Evolutionary conservation across 2,888 invertebrate species (phyloP), one percentile per base, ranked within the genome.

Genomic region (Amiota communis): DNA sequence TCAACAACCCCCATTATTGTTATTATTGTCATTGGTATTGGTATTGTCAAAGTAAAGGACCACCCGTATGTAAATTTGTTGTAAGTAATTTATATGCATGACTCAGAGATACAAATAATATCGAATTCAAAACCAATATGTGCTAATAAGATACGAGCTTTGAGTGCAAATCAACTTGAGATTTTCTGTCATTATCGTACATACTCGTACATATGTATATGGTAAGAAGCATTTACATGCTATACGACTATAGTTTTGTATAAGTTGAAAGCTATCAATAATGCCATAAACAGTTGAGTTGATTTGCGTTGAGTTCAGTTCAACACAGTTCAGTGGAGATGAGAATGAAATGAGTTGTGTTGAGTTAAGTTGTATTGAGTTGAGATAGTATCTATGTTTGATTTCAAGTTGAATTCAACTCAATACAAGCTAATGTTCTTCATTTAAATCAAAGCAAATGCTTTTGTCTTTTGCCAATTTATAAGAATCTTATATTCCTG

Each of bases 391-490:
- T 23, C 36, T 6, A 6, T 36, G 36, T 6, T 36, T 36, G 36
- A 36, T 36, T 36, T 36, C 4, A 36, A 6, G 36, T 36, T 36
- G 9, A 47, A 63, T 56, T 15, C 63, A 17, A 48, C 20, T 71
- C 51, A 17, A 48, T 36, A 20, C 36, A 36, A 6, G 36, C 36
- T 36, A 49, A 67, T 53, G 20, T 13, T 36, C 80, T 84, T 82
- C 80, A 83, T 78, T 82, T 83, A 76, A 80, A 78, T 84, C 80
- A 76, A 77, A 74, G 70, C 74, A 72, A 81, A 75, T 73, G 78
- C 71, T 68, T 74, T 15, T 76, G 80, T 78, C 74, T 74, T 11
- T 61, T 51, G 23, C 36, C 63, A 59, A 59, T 59, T 59, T 59
- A 20, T 59, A 15, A 59, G 59, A 20, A 11, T 48, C 72, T 59